phyloP scores from a whole-genome alignment of 2,888 invertebrate species.

The Griposia aprilina region DNA sequence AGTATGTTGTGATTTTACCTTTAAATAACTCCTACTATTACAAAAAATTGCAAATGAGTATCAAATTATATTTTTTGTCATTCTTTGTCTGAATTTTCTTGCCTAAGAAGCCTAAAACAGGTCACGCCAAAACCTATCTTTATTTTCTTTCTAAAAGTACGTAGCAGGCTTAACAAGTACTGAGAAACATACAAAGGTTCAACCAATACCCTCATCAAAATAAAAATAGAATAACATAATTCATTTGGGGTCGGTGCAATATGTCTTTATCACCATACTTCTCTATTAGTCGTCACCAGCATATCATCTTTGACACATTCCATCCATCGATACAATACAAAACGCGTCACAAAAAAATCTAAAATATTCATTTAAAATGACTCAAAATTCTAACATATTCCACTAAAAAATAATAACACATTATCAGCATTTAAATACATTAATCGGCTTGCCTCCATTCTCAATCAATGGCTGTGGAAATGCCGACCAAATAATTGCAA shows the following conservation, averaged over 20 bases:
- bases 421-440: slow-evolving; percentile 73
- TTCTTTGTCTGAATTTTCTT: no score
- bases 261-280: not conserved
- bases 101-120: not conserved
- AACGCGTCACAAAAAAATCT: not conserved
- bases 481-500: slow-evolving; percentile 80
- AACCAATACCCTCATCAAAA: slow-evolving; percentile 15
- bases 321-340: not conserved
- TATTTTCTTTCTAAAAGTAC: not conserved
- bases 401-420: slow-evolving; percentile 39
- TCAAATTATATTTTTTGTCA: not conserved
- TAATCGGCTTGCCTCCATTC: slow-evolving; percentile 75
- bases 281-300: not conserved
- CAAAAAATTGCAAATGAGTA: not conserved
- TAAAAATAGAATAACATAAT: not conserved
- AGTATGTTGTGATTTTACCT: not conserved
- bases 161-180: not conserved
- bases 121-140: not conserved
- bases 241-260: not conserved
- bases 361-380: slow-evolving; percentile 25
- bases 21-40: not conserved
- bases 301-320: not conserved
- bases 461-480: slow-evolving; percentile 79
- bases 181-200: slow-evolving; percentile 3
- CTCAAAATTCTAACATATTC: slow-evolving; percentile 38